Conservation (phyloP, 2,797 vertebrate species). For the Peromyscus attwateri region DNA sequence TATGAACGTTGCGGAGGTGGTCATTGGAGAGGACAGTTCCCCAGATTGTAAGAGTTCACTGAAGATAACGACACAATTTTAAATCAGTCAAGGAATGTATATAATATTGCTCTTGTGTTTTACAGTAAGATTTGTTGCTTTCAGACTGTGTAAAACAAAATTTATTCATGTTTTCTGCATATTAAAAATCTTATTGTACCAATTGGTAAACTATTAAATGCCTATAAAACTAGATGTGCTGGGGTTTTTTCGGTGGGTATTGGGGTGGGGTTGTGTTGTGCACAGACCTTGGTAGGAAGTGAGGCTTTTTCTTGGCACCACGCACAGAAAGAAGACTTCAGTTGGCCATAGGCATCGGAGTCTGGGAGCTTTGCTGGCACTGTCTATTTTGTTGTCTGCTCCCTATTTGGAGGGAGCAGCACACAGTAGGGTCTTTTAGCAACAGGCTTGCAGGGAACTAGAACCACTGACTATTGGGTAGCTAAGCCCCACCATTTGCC, state of each 20-base stretch:
- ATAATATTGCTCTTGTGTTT: slow-evolving; percentile 94
- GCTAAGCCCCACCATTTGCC: not conserved
- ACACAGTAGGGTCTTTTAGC: not conserved
- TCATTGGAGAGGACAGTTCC: slow-evolving; percentile 87
- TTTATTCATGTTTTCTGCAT: slow-evolving; percentile 95
- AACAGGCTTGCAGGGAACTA: not conserved
- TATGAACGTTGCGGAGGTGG: slow-evolving; percentile 85
- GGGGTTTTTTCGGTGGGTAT: slow-evolving; percentile 75
- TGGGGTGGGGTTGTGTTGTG: slow-evolving; percentile 65
- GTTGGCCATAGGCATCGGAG: not conserved
- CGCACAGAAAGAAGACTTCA: not conserved
- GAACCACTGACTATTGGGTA: not conserved
- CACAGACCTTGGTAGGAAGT: slow-evolving; percentile 56
- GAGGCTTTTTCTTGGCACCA: not conserved
- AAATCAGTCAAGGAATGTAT: slow-evolving; percentile 92
- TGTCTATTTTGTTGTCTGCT: not conserved
- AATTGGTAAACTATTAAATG: slow-evolving; percentile 95
- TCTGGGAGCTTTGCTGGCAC: not conserved
- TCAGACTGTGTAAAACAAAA: slow-evolving; percentile 94
- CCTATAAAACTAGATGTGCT: slow-evolving; percentile 91
- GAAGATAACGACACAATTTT: slow-evolving; percentile 89
- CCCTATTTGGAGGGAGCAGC: not conserved
- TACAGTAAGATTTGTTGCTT: slow-evolving; percentile 94
- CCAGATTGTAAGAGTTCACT: slow-evolving; percentile 89
- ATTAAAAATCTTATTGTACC: slow-evolving; percentile 95